phyloP scores from a whole-genome alignment of 2,113 vertebrate species.

The Narcine bancroftii region DNA sequence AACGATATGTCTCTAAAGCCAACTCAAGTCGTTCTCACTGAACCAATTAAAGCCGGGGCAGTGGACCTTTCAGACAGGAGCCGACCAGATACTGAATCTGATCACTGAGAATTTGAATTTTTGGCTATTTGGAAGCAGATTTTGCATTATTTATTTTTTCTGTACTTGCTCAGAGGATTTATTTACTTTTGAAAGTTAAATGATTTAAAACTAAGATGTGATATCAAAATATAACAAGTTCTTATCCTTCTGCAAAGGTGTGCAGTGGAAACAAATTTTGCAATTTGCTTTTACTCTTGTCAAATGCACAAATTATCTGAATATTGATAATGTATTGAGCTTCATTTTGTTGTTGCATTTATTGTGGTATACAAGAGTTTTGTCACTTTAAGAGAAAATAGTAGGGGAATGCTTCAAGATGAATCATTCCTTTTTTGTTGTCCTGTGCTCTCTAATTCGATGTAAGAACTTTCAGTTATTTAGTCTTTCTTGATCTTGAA shows the following conservation, averaged over 20 bases:
- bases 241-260: background rate
- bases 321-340: background rate
- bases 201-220: background rate
- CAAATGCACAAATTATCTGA: background rate
- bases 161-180: background rate
- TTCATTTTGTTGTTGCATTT: background rate
- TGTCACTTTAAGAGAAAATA: background rate
- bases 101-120: background rate
- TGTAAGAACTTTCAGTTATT: background rate
- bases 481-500: background rate
- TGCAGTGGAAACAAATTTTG: background rate
- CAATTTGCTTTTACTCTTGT: background rate
- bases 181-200: background rate
- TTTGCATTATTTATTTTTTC: background rate
- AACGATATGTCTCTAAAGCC: no score
- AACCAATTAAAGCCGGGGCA: no score
- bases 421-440: background rate
- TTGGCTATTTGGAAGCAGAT: background rate
- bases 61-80: no score
- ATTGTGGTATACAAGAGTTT: background rate
- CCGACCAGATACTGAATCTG: background rate
- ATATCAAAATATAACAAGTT: background rate
- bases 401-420: background rate
- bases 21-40: no score
- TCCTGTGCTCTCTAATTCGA: background rate